Conservation (phyloP, 2,888 invertebrate genomes). For the Lordiphosa andalusiaca region DNA sequence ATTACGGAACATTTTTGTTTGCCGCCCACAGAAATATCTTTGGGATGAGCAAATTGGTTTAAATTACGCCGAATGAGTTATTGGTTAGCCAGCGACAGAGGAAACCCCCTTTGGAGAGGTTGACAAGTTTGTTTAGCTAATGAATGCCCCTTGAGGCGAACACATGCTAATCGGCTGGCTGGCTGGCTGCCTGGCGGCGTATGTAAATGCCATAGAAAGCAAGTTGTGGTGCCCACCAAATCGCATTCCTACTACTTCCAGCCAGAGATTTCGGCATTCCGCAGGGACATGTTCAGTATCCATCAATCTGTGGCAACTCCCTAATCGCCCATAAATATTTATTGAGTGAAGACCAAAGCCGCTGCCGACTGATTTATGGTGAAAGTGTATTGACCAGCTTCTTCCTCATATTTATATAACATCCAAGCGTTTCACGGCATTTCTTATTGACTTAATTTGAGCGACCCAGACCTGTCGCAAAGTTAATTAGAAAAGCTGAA, state of each 20-base stretch:
- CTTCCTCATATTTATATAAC: constrained; percentile 27
- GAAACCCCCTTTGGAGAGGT: background rate
- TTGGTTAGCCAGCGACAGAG: background rate
- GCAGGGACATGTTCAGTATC: constrained; percentile 8
- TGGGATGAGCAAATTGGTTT: constrained; percentile 41
- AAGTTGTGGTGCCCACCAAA: no score
- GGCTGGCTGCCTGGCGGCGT: background rate
- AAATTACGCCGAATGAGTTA: constrained; percentile 35
- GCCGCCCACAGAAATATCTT: constrained; percentile 27
- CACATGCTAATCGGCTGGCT: background rate
- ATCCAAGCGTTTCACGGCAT: constrained; percentile 17
- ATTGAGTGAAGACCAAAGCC: constrained; percentile 16
- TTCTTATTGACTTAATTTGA: constrained; percentile 45
- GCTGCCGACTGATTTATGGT: constrained; percentile 41
- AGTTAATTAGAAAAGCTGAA: constrained; percentile 50
- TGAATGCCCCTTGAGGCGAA: no score
- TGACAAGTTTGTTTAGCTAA: background rate
- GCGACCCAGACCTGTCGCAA: constrained; percentile 45
- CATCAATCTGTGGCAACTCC: constrained; percentile 1
- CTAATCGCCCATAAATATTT: constrained; percentile 15
- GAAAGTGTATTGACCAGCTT: constrained; percentile 30
- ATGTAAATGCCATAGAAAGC: constrained; percentile 2
- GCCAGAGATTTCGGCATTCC: constrained; percentile 5
- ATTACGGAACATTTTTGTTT: constrained; percentile 1
- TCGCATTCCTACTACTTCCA: no score